These are phyloP conservation scores for Macaria liturata DNA, from an alignment of 2,888 invertebrate genomes.

Conservation along the genomic window DNA sequence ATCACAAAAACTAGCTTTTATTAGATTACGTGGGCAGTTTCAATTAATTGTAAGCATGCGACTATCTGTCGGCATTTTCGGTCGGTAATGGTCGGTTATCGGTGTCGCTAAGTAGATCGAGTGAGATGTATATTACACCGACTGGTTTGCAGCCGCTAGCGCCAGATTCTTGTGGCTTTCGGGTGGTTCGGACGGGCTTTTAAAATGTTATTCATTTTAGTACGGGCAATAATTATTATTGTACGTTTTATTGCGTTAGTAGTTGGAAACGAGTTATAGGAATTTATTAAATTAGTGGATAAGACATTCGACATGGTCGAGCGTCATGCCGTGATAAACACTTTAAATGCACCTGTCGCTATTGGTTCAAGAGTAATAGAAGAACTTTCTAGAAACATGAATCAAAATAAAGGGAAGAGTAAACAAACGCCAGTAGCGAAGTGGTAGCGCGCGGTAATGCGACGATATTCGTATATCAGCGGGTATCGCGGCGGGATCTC, in stretches of 20 bases:
- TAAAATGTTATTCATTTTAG: constrained; percentile 41
- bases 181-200: constrained; percentile 45
- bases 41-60: constrained; percentile 78
- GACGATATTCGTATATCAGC: constrained; percentile 73
- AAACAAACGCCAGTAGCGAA: too few species aligned
- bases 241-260: constrained; percentile 38
- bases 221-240: constrained; percentile 37
- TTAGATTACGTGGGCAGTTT: constrained; percentile 82
- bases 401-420: too few species aligned
- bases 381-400: too few species aligned
- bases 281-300: constrained; percentile 34
- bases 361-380: not conserved
- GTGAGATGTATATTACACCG: constrained; percentile 65
- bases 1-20: constrained; percentile 80
- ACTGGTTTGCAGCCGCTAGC: constrained; percentile 59
- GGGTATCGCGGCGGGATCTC: constrained; percentile 66
- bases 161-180: constrained; percentile 49
- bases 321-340: constrained; percentile 25
- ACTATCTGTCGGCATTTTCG: constrained; percentile 76
- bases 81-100: constrained; percentile 76
- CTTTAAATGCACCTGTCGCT: constrained; percentile 24
- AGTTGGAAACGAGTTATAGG: constrained; percentile 33
- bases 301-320: constrained; percentile 31
- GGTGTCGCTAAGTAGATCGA: constrained; percentile 75
- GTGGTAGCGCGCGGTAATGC: constrained; percentile 52